Evolutionary conservation across 2,888 invertebrate species (phyloP), one percentile per base, ranked within the genome.

Genomic region (Pristionchus entomophagus): DNA sequence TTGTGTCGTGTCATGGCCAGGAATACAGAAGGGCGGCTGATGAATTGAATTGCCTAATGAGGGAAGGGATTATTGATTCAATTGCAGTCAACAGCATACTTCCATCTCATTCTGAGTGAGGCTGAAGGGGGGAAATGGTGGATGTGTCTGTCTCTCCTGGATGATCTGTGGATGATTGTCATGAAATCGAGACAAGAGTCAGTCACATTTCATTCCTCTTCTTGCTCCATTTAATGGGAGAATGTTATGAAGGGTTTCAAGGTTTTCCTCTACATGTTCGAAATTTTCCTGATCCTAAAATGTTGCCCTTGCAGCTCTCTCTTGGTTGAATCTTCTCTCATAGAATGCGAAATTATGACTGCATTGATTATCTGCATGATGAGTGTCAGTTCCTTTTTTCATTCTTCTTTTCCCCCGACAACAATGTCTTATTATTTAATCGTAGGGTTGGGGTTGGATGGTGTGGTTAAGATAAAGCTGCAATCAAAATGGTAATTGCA

Each of bases 131-230:
- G 32, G 5, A 41, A 41, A 19, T 87, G 86, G 87, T 65, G 80
- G 5, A 35, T 56, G 2, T 65, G 84, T 19, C 45, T 87, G 32
- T 26, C n/a, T 22, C 35, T 85, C 12, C 41, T 87, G 22, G 87
- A 87, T 29, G 84, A 62, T 14, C 65, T 87, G 8, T 87, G 87
- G 86, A 85, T 87, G 77, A 77, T 80, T 19, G 45, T 82, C 2
- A 87, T 87, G 86, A 87, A 87, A 59, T 81, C 56, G n/a, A 41
- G 80, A n/a, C 38, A 83, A 32, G 83, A 84, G 87, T 87, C 1
- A 84, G 26, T 80, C 19, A 10, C 12, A 26, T 69, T 45, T 45
- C 26, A 51, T 29, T 5, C n/a, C 56, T 22, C 56, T 3, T 65
- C 26, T 19, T 65, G 29, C n/a, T 22, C 41, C 29, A 14, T 77